Evolutionary conservation across 2,797 vertebrate species (phyloP), one percentile per base, ranked within the genome.

Genomic region (Todus mexicanus): DNA sequence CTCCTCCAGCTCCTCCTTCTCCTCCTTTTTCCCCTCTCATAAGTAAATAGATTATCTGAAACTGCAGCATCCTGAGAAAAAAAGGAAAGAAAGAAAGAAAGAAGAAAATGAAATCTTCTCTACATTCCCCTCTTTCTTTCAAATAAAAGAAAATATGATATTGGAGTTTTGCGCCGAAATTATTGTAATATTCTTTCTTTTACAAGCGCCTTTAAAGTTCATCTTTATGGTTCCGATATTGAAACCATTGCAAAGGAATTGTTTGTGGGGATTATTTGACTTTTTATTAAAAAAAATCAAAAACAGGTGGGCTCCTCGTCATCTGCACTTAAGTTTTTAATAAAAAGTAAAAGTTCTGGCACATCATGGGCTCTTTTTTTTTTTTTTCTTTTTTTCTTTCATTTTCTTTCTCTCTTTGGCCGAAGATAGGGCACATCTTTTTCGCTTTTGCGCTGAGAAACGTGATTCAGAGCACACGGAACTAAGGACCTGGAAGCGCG

Each of bases 241-340:
- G 87, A 95, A 97, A 93, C 95, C 95, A 95, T 68, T 5, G 45
- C 75, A 71, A 18, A 11, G 87, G 85, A 95, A 95, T 95, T 77
- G 93, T 92, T 96, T 95, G 87, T 80, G 91, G 88, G 80, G 79
- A 96, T 94, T 95, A 95, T 95, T 94, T 96, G 94, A 95, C 81
- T 93, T 96, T 96, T 97, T 95, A 95, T 94, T 94, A 37, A 84
- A 81, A 93, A 88, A 87, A 96, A 97, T 97, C 83, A 89, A 94
- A 96, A 95, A 74, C 96, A 97, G 95, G 96, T 97, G 97, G 48
- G 64, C 84, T 74, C 65, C 73, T 93, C 69, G 1, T 74, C 77
- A 72, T 80, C 74, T 9, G 7, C 33, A 12, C 92, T 94, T 73
- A 60, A 57, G 92, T 85, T 96, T 96, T 97, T 94, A 95, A 96